Percentiles rank a stretch among this genome's conserved stretches.
Evolutionary conservation across 2,797 vertebrate species (phyloP).

Genomic region (Meda fulgida): DNA sequence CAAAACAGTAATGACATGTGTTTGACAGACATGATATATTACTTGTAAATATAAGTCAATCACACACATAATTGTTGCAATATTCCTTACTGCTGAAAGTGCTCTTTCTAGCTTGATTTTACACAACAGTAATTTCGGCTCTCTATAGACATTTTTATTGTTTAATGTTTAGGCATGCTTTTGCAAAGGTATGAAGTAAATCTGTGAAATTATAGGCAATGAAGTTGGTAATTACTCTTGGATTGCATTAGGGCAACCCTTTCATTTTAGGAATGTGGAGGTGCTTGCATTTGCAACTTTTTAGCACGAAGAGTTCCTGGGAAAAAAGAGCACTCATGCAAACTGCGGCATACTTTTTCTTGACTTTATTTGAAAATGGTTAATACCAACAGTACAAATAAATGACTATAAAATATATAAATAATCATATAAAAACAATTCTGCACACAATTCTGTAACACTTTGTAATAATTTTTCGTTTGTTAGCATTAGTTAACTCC

Average conservation of each 20-base stretch:
- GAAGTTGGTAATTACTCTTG: slow-evolving; percentile 2
- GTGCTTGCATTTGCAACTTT: not conserved
- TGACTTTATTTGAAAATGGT: slow-evolving; percentile 27
- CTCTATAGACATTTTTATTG: not conserved
- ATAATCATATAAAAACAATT: slow-evolving; percentile 2
- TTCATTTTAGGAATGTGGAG: slow-evolving; percentile 7
- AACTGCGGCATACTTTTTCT: not conserved
- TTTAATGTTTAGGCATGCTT: slow-evolving; percentile 7
- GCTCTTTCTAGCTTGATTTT: not conserved
- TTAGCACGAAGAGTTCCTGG: not conserved
- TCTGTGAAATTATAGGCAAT: slow-evolving; percentile 18
- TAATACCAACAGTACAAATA: slow-evolving; percentile 33
- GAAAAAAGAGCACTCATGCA: not conserved
- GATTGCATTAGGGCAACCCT: slow-evolving; percentile 12
- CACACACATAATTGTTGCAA: not conserved
- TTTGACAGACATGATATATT: slow-evolving; percentile 26
- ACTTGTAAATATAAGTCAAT: not conserved
- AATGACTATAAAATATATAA: slow-evolving; percentile 19
- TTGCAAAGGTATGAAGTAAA: slow-evolving; percentile 4
- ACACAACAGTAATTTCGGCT: not conserved
- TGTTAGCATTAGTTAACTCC: not conserved
- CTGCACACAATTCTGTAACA: not conserved
- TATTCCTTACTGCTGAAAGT: not conserved
- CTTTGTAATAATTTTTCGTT: not conserved
- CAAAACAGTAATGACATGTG: slow-evolving; percentile 31